A percentile compares a stretch with the other conserved stretches of the same genome.
These are phyloP conservation scores for Xestia c-nigrum DNA, from an alignment of 2,888 invertebrate genomes.

Conservation along the genomic window DNA sequence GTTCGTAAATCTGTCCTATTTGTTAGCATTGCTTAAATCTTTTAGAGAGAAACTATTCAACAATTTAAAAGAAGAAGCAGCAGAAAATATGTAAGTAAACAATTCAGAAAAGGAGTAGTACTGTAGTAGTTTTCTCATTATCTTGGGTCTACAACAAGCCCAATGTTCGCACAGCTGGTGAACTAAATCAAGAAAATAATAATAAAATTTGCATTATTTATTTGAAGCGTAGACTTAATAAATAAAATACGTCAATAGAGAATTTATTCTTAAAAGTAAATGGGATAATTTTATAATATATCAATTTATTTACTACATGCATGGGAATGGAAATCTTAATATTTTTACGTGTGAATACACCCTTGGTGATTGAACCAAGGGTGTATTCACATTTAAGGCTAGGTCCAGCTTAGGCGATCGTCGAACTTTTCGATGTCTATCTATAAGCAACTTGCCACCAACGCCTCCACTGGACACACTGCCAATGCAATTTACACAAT, in stretches of 20 bases:
- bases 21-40: slow-evolving; percentile 42
- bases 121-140: neutral
- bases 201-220: neutral
- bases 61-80: slow-evolving; percentile 18
- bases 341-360: too few species aligned
- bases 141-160: neutral
- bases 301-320: neutral
- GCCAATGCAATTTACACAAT: slow-evolving; percentile 10
- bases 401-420: neutral
- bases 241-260: neutral
- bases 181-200: neutral
- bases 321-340: neutral
- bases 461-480: neutral
- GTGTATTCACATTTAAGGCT: neutral
- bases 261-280: neutral
- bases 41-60: slow-evolving; percentile 7
- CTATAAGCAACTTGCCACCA: neutral
- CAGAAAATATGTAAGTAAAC: slow-evolving; percentile 39
- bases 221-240: neutral
- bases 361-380: too few species aligned
- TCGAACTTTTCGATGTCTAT: neutral
- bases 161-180: neutral
- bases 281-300: neutral
- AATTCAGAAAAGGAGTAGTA: neutral
- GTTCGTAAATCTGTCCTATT: slow-evolving; percentile 39